These are phyloP conservation scores for Tragopan temminckii DNA, from an alignment of 2,797 vertebrate genomes.

Conservation along the genomic window DNA sequence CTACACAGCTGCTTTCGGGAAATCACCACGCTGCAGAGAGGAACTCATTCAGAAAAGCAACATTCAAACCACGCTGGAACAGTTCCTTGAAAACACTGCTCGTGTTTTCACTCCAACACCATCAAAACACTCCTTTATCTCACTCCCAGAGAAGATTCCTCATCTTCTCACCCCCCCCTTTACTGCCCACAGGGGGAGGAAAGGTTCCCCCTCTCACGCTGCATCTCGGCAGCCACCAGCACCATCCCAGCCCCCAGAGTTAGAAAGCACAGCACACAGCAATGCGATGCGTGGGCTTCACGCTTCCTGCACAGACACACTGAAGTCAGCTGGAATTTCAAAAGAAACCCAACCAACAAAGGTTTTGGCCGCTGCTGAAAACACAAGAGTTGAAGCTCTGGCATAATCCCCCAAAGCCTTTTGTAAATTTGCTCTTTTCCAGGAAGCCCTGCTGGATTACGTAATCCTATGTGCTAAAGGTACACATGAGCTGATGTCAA, in stretches of 20 bases:
- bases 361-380: background rate
- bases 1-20: background rate
- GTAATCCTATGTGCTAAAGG: background rate
- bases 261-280: background rate
- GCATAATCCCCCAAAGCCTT: background rate
- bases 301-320: background rate
- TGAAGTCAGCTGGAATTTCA: background rate
- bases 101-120: accelerated
- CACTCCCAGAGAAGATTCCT: background rate
- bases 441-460: background rate
- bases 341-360: background rate
- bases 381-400: background rate
- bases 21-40: background rate
- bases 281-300: background rate
- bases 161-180: background rate
- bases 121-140: background rate
- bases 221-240: background rate
- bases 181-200: background rate
- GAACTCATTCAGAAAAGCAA: background rate
- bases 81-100: background rate
- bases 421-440: background rate
- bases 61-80: accelerated
- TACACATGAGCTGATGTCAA: background rate
- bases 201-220: background rate
- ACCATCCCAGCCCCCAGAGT: background rate